Evolutionary conservation across 2,113 vertebrate genomes (phyloP), one percentile per base, ranked within the genome.

Genomic region (Calidris pygmaea): DNA sequence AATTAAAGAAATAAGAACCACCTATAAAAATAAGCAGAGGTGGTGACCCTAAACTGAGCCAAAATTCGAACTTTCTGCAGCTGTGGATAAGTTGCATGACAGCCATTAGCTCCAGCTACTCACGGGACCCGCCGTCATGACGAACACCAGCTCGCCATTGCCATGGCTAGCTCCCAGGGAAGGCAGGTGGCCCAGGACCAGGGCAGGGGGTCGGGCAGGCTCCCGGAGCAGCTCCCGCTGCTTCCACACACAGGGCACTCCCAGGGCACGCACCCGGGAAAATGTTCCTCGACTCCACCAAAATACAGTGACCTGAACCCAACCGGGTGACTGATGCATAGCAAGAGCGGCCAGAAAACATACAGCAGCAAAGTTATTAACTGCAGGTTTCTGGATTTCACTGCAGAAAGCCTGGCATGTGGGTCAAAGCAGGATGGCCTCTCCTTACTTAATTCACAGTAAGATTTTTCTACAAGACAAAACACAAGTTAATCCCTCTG

Each of bases 241-340:
- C 35, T 52, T 56, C 65, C 43, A 84, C 0, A 9, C 20, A 53
- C 9, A 13, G 53, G 23, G 14, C n/a, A 62, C 37, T 89, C 58
- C 68, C 52, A 72, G 24, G 14, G 24, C 39, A 34, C 0, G 9
- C 41, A 70, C 5, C n/a, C 24, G 9, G 12, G 34, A 78, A 85
- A 81, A 70, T 15, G 30, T 14, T 37, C 37, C 32, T 19, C 1
- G 19, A 78, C 2, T 19, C 24, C 47, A 67, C 3, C 20, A 53
- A 78, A 85, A 72, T 11, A 67, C 1, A 58, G 21, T 3, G 47
- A 76, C 32, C 21, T 15, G 34, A 85, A 85, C 12, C 27, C 32
- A 68, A 37, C 1, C 1, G 1, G 2, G 34, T 14, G 15, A 82
- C 21, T 30, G 58, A 91, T 10, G 39, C 0, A 0, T 1, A 45